Percentiles rank a stretch among this genome's conserved stretches.
These are phyloP conservation scores for Corythoichthys haematopterus DNA, from an alignment of 2,113 vertebrate genomes.

Conservation along the genomic window DNA sequence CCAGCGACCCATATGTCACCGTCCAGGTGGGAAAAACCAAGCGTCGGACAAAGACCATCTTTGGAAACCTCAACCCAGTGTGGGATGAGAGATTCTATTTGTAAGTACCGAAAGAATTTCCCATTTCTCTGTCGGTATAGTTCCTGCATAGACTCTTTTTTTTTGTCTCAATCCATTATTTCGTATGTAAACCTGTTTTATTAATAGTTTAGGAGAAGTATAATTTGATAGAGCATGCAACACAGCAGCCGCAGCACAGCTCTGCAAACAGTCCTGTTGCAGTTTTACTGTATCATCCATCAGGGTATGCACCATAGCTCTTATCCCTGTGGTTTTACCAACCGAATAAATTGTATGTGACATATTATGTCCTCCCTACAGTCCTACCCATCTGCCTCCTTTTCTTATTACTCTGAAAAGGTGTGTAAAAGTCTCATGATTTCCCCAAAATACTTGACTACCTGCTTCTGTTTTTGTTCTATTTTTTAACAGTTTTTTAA, in stretches of 20 bases:
- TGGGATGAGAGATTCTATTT: conserved; percentile 98
- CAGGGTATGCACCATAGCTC: conserved; percentile 8
- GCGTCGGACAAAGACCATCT: conserved; percentile 94
- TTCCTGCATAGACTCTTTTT: neutral
- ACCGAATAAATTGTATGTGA: conserved; percentile 4
- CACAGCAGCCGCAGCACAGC: conserved; percentile 2
- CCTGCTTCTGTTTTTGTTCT: neutral
- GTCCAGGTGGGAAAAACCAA: conserved; percentile 98
- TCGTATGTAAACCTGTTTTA: conserved; percentile 5
- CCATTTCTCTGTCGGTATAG: conserved; percentile 9
- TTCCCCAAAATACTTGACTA: neutral
- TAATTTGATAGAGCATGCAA: conserved; percentile 4
- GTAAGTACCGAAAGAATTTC: conserved; percentile 69
- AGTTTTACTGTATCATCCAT: conserved; percentile 9
- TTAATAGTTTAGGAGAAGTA: neutral
- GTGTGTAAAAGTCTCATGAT: neutral
- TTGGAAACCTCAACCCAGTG: conserved; percentile 94
- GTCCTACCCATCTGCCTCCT: conserved; percentile 11
- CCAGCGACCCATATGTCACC: conserved; percentile 95
- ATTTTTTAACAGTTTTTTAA: neutral
- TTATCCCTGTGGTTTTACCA: conserved; percentile 6
- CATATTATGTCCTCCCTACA: conserved; percentile 2
- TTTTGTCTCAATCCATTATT: conserved; percentile 7
- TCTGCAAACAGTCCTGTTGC: neutral
- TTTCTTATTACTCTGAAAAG: neutral